Conservation (phyloP, 1,140 invertebrate genomes). For the Drosophila pandora region DNA sequence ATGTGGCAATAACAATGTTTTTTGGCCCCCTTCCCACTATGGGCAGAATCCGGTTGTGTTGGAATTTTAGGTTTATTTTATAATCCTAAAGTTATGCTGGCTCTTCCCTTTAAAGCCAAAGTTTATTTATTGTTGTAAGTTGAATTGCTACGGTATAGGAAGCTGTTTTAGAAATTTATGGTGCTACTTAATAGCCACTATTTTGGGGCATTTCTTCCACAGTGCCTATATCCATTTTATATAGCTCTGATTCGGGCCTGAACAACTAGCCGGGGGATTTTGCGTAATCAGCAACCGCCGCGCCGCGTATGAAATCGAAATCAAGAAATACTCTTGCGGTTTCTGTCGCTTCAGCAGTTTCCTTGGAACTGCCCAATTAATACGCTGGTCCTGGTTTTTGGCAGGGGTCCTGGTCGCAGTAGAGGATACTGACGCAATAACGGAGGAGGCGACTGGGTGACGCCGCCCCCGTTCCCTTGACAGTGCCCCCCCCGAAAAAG, state of each 20-base stretch:
- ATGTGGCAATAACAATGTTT: constrained; percentile 61
- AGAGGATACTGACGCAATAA: constrained; percentile 73
- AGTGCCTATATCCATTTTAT: background rate
- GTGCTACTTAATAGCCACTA: no score
- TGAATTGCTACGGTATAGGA: background rate
- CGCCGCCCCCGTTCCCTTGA: constrained; percentile 27
- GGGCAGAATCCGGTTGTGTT: background rate
- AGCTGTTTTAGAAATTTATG: background rate
- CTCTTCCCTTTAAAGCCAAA: background rate
- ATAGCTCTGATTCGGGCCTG: constrained; percentile 1
- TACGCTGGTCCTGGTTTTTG: constrained; percentile 24
- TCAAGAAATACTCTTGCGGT: constrained; percentile 45
- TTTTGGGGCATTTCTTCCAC: background rate
- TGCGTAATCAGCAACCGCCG: constrained; percentile 68
- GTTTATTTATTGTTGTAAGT: background rate
- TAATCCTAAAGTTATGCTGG: background rate
- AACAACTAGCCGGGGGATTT: constrained; percentile 29
- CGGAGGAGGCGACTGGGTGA: constrained; percentile 56
- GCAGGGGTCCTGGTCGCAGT: constrained; percentile 16
- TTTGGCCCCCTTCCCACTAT: constrained; percentile 5
- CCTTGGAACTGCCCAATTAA: constrained; percentile 62
- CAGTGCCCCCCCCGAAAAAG: constrained; percentile 11
- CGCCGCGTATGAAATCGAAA: constrained; percentile 48
- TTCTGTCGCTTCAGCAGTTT: constrained; percentile 65
- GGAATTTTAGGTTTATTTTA: background rate